Percentiles rank a stretch among this genome's conserved stretches.
Conservation (phyloP, 2,888 invertebrate species). For the Parthenolecanium corni region DNA sequence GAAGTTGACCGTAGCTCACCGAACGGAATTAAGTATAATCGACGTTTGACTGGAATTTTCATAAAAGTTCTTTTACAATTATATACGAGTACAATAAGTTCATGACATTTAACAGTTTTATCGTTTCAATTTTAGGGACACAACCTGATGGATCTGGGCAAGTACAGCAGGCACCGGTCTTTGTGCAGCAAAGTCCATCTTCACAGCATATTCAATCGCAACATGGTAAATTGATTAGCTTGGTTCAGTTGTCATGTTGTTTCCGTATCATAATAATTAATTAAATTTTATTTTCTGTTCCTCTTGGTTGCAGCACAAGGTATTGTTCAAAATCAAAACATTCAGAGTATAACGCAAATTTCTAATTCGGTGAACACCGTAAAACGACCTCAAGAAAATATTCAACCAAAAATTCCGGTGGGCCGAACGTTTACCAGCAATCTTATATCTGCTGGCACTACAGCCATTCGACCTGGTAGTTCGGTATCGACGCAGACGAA, state of each 20-base stretch:
- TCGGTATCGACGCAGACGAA: slow-evolving; percentile 75
- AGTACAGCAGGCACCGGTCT: slow-evolving; percentile 47
- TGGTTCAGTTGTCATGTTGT: neutral
- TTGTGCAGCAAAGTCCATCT: slow-evolving; percentile 69
- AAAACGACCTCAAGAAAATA: slow-evolving; percentile 36
- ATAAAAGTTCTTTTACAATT: neutral
- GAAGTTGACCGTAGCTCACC: too few relatives aligned
- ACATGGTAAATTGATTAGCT: slow-evolving; percentile 46
- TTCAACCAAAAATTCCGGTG: slow-evolving; percentile 41
- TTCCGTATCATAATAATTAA: neutral
- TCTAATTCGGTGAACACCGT: slow-evolving; percentile 30
- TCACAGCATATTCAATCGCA: slow-evolving; percentile 55
- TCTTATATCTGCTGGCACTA: slow-evolving; percentile 28
- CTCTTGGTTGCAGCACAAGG: slow-evolving; percentile 27
- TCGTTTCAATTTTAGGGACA: slow-evolving; percentile 34
- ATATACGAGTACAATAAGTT: neutral
- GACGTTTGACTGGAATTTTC: too few relatives aligned
- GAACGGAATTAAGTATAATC: too few relatives aligned
- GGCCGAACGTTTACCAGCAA: slow-evolving; percentile 11
- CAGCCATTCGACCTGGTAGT: slow-evolving; percentile 51
- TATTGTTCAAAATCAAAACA: slow-evolving; percentile 30
- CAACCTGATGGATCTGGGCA: slow-evolving; percentile 52
- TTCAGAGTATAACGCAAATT: slow-evolving; percentile 32
- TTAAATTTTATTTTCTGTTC: neutral
- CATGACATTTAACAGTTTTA: neutral